Conservation (phyloP, 2,888 invertebrate species). For the Trachelus stipa region DNA sequence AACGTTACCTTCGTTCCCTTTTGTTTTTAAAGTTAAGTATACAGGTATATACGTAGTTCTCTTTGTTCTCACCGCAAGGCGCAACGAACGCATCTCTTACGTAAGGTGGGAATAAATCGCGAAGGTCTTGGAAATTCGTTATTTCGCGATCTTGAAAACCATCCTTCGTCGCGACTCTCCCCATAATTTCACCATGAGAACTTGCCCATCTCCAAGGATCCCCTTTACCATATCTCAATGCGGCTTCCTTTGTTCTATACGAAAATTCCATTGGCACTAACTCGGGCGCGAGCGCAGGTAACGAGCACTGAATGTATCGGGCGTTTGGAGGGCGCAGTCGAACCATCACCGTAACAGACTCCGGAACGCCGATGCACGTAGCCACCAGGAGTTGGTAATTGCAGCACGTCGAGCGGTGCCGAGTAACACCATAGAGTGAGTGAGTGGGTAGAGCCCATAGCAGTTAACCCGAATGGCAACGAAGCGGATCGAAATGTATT, state of each 20-base stretch:
- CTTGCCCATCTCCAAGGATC: background rate
- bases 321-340: constrained; percentile 60
- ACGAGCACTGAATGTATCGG: constrained; percentile 55
- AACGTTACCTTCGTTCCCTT: background rate
- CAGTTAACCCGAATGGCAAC: constrained; percentile 62
- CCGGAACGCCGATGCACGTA: constrained; percentile 39
- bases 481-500: constrained; percentile 46
- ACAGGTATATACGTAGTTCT: background rate
- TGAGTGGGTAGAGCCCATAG: constrained; percentile 31
- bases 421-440: constrained; percentile 32
- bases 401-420: constrained; percentile 42
- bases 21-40: background rate
- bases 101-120: background rate
- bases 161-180: background rate
- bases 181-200: background rate
- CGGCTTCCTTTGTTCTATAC: background rate
- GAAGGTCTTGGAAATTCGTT: background rate
- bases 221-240: background rate
- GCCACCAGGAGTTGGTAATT: constrained; percentile 40
- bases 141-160: background rate
- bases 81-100: constrained; percentile 18
- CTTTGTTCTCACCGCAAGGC: constrained; percentile 8
- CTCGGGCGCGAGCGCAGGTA: constrained; percentile 36
- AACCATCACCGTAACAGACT: constrained; percentile 59
- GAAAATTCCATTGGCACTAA: background rate